Base-by-base conservation (phyloP, 2,797 vertebrate genomes). In the Hafferia zeledoni region DNA sequence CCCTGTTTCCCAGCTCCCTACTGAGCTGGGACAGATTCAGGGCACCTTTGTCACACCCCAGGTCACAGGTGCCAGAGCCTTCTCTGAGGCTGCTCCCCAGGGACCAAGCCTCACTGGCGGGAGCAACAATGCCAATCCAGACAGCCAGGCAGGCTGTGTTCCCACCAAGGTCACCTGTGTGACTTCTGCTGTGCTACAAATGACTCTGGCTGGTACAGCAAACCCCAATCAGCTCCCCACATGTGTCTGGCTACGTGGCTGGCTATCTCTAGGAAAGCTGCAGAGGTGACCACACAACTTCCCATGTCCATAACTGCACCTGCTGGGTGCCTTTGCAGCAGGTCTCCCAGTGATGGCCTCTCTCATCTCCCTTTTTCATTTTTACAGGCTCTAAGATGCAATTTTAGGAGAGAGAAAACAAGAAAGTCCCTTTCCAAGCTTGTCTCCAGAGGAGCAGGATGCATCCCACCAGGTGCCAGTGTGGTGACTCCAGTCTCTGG, bases 201-300 rank as follows among this genome's bases (percentile, higher is more conserved):
- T 0, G 2, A 31, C n/a, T 39, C 65, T 60, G 64, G n/a, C 15
- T 1, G 3, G 30, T 11, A 13, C 17, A 53, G 20, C 55, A 90
- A 64, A 56, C 33, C 46, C 75, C 5, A 2, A 47, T 46, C 55
- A 56, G 31, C 17, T 68, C 44, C 69, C 41, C 46, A n/a, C 0
- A 0, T 5, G 6, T 0, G 16, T 11, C 9, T 78, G 53, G n/a
- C 25, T 64, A 14, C 2, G 2, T 0, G 10, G 23, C 37, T 55
- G 56, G 35, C 22, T 56, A 8, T 39, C 55, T 57, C 71, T 5
- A 2, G 18, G 20, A 49, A 77, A 77, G 46, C 39, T 52, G 33
- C 49, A 60, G 33, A 20, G 49, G 14, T 4, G 55, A 15, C 4
- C 3, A 3, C 22, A 23, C 17, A 61, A 33, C 17, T 10, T 87